Conservation (phyloP, 2,888 invertebrate genomes). For the Eristalinus aeneus region DNA sequence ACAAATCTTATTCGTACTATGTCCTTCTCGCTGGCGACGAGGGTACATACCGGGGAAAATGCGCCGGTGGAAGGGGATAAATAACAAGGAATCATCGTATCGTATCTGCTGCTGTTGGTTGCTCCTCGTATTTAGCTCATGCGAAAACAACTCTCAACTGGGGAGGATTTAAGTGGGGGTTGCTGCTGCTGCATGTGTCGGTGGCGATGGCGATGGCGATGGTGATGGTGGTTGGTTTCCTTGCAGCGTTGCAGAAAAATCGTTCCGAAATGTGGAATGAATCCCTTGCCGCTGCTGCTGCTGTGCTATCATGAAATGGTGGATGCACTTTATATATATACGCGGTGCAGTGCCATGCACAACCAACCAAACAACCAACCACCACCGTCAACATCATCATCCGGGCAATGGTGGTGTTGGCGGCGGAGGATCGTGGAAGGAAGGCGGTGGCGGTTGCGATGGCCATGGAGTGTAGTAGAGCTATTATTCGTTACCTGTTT, state of each 20-base stretch:
- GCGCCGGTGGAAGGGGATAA: not conserved
- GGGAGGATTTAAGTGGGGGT: not conserved
- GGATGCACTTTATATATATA: slow-evolving; percentile 59
- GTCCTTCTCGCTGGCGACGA: not conserved
- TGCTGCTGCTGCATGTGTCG: not conserved
- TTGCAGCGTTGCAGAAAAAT: slow-evolving; percentile 44
- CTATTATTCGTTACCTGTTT: slow-evolving; percentile 69
- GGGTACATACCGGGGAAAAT: not conserved
- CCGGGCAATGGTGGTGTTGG: not conserved
- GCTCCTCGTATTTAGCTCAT: slow-evolving; percentile 43
- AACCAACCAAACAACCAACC: slow-evolving; percentile 22
- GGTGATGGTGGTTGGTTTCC: slow-evolving; percentile 55
- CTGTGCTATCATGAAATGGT: slow-evolving; percentile 49
- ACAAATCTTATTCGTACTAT: not conserved
- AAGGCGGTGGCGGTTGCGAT: slow-evolving; percentile 37
- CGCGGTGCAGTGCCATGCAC: slow-evolving; percentile 45
- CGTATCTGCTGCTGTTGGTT: slow-evolving; percentile 42
- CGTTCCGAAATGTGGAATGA: slow-evolving; percentile 51
- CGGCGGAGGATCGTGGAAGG: slow-evolving; percentile 26
- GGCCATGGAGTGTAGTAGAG: slow-evolving; percentile 45
- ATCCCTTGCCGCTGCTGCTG: slow-evolving; percentile 34
- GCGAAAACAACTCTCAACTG: slow-evolving; percentile 16
- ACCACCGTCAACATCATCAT: slow-evolving; percentile 16
- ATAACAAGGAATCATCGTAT: slow-evolving; percentile 62
- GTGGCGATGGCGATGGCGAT: not conserved